These are phyloP conservation scores for Felis chaus DNA, from an alignment of 2,113 vertebrate genomes.

Conservation along the genomic window DNA sequence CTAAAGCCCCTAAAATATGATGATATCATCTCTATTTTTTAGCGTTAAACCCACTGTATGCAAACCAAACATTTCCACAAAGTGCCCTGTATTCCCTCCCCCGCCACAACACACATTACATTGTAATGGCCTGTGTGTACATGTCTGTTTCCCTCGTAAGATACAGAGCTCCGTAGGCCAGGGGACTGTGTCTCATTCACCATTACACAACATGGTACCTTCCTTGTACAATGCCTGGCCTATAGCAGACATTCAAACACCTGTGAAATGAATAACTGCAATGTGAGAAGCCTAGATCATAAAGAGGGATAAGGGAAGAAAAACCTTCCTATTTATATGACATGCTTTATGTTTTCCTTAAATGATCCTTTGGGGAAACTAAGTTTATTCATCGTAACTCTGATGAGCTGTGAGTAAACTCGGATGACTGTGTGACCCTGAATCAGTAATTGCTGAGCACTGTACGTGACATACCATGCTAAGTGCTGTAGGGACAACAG, in stretches of 20 bases:
- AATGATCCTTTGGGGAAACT: constrained; percentile 43
- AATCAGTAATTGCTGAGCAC: background rate
- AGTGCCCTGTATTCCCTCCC: background rate
- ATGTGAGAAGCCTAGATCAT: constrained; percentile 38
- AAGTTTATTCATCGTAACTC: constrained; percentile 51
- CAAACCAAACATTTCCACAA: background rate
- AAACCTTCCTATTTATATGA: background rate
- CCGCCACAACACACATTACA: background rate
- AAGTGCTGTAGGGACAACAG: background rate
- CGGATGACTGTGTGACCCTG: constrained; percentile 33
- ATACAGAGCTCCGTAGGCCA: background rate
- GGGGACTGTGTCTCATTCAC: background rate
- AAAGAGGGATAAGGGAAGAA: background rate
- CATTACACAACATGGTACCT: background rate
- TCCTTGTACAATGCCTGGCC: background rate
- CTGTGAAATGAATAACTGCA: background rate
- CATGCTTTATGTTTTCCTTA: constrained; percentile 50
- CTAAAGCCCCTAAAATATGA: background rate
- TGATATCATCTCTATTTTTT: background rate
- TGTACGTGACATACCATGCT: rapidly evolving
- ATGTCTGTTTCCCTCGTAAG: background rate
- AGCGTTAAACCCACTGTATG: background rate
- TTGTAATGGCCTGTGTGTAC: background rate
- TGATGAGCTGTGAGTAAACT: constrained; percentile 57
- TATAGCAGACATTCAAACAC: background rate